A percentile compares a stretch with the other conserved stretches of the same genome.
Evolutionary conservation across 1,140 invertebrate genomes (phyloP).

Genomic region (Xylocopa sonorina): DNA sequence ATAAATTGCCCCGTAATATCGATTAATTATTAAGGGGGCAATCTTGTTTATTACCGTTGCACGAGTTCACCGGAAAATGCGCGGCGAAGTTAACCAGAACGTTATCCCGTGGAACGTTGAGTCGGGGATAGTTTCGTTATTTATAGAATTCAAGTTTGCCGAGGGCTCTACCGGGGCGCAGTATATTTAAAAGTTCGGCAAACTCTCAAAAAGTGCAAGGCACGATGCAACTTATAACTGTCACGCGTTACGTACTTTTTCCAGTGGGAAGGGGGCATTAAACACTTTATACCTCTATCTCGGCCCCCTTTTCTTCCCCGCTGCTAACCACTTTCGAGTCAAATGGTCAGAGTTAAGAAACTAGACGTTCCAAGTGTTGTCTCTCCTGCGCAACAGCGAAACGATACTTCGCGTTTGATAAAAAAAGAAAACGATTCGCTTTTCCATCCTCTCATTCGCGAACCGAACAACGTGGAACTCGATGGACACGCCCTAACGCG

Average conservation of each 20-base stretch:
- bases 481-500: no score
- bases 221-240: conserved; percentile 35
- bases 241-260: conserved; percentile 14
- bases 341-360: no score
- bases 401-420: no score
- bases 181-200: conserved; percentile 40
- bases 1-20: conserved; percentile 9
- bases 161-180: conserved; percentile 11
- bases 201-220: conserved; percentile 40
- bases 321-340: no score
- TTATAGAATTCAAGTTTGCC: conserved; percentile 50
- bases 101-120: conserved; percentile 21
- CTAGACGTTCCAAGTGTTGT: no score
- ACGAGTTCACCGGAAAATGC: not conserved
- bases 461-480: no score
- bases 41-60: conserved; percentile 35
- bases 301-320: not conserved
- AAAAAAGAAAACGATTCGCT: no score
- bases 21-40: conserved; percentile 35
- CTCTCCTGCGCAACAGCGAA: no score
- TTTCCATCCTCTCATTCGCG: no score
- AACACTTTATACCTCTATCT: conserved; percentile 11
- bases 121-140: conserved; percentile 39
- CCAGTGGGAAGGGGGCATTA: not conserved
- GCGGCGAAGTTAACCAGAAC: not conserved